These are phyloP conservation scores for Rhipidura dahli DNA, from an alignment of 2,113 vertebrate genomes.

Conservation along the genomic window DNA sequence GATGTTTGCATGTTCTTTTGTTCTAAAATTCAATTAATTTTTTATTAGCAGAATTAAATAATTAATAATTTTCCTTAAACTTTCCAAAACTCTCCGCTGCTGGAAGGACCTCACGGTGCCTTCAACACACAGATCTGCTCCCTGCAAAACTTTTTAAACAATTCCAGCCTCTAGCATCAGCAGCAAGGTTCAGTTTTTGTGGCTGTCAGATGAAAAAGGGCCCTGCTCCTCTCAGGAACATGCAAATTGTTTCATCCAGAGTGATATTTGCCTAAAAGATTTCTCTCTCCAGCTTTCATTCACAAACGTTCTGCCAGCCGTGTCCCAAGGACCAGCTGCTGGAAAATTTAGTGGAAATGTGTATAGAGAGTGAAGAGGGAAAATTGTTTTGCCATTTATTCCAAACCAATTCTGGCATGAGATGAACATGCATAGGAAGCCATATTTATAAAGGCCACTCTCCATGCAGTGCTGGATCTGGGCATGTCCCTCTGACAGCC, in stretches of 20 bases:
- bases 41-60: slow-evolving; percentile 41
- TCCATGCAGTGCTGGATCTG: not conserved
- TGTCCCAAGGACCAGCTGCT: slow-evolving; percentile 12
- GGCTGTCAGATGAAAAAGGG: not conserved
- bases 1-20: slow-evolving; percentile 3
- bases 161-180: not conserved
- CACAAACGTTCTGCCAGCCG: not conserved
- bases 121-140: not conserved
- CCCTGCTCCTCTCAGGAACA: not conserved
- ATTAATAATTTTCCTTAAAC: slow-evolving; percentile 32
- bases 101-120: not conserved
- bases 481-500: not conserved
- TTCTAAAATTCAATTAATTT: slow-evolving; percentile 53
- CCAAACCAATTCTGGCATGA: not conserved
- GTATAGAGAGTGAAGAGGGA: not conserved
- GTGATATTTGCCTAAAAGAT: slow-evolving; percentile 60
- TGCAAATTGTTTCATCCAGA: slow-evolving; percentile 9
- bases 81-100: not conserved
- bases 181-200: not conserved
- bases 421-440: not conserved
- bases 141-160: not conserved
- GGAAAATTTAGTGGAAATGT: not conserved
- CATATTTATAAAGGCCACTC: not conserved
- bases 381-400: slow-evolving; percentile 4
- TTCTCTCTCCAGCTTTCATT: not conserved